These are phyloP conservation scores for Piliocolobus tephrosceles DNA, from an alignment of 2,113 vertebrate genomes.

Conservation along the genomic window DNA sequence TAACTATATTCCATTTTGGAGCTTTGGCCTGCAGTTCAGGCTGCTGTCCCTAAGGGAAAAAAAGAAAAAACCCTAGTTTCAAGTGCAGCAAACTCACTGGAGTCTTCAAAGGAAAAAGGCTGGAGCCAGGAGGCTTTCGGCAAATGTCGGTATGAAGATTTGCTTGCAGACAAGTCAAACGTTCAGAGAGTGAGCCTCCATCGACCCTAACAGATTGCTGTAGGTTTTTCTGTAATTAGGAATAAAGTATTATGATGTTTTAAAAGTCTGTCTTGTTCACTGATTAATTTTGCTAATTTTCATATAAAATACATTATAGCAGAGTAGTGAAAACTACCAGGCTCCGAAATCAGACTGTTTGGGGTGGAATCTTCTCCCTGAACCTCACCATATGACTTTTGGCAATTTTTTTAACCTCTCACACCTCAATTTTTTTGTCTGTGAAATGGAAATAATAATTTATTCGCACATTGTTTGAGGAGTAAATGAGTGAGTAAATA, in stretches of 20 bases:
- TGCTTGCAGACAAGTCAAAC: neutral
- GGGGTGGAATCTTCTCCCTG: neutral
- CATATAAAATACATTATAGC: conserved; percentile 42
- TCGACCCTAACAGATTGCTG: neutral
- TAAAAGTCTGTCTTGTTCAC: neutral
- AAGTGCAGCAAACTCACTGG: neutral
- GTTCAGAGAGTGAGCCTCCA: neutral
- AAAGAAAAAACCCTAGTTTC: conserved; percentile 12
- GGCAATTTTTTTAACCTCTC: neutral
- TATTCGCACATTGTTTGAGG: neutral
- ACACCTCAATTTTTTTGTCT: neutral
- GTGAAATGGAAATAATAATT: conserved; percentile 7
- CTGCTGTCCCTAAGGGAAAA: neutral
- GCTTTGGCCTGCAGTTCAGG: neutral
- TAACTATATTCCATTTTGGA: neutral
- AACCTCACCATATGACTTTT: neutral
- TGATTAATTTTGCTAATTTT: conserved; percentile 54
- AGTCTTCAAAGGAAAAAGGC: neutral
- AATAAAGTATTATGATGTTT: neutral
- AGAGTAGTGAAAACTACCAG: neutral
- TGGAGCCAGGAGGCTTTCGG: neutral
- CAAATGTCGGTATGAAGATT: neutral
- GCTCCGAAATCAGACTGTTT: neutral
- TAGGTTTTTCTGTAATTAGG: conserved; percentile 40
- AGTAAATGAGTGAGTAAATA: conserved; percentile 9